phyloP scores from a whole-genome alignment of 2,797 vertebrate species.

The Morelia viridis region DNA sequence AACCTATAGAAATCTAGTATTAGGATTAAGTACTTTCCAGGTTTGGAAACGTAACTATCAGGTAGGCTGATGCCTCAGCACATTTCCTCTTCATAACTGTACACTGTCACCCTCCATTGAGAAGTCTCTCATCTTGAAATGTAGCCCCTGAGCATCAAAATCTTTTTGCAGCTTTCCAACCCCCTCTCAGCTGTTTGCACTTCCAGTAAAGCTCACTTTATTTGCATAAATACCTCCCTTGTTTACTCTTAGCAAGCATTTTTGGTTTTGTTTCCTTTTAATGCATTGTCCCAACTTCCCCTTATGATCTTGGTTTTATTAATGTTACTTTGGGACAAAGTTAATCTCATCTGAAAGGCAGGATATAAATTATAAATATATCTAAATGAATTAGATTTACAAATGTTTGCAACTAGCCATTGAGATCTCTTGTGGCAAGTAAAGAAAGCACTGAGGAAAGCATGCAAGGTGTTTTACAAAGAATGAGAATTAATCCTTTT shows the following conservation, averaged over 20 bases:
- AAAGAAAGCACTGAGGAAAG: neutral
- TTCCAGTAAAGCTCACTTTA: no score
- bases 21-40: neutral
- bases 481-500: neutral
- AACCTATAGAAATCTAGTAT: neutral
- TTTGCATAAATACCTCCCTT: neutral
- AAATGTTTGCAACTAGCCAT: neutral
- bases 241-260: neutral
- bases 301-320: neutral
- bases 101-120: neutral
- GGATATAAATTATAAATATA: neutral
- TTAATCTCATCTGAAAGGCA: neutral
- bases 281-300: neutral
- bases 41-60: neutral
- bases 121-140: neutral
- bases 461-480: neutral
- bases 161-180: neutral
- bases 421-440: neutral
- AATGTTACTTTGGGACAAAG: neutral
- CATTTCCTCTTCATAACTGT: neutral
- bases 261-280: neutral
- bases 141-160: neutral
- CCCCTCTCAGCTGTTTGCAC: neutral
- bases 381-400: neutral
- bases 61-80: neutral